Percentiles rank a stretch among this genome's conserved stretches.
These are phyloP conservation scores for Meteorus colon DNA, from an alignment of 2,888 invertebrate species.

Conservation along the genomic window DNA sequence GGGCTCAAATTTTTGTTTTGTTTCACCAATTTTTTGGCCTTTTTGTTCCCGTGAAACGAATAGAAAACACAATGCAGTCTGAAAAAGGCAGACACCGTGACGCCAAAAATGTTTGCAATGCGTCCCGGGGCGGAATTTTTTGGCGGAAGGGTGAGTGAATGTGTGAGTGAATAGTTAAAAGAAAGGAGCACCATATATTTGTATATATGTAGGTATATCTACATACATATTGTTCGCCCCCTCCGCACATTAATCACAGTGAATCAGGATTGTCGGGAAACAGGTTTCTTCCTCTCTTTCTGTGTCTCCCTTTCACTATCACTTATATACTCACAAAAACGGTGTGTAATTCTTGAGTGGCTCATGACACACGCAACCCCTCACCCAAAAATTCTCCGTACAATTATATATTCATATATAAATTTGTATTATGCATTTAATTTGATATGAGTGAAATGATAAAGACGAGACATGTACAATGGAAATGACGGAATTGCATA, in stretches of 20 bases:
- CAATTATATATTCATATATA: neutral
- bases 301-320: neutral
- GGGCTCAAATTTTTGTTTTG: slow-evolving; percentile 3
- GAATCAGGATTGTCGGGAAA: slow-evolving; percentile 42
- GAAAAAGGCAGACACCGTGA: slow-evolving; percentile 58
- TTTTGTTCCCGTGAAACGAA: slow-evolving; percentile 8
- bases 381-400: slow-evolving; percentile 6
- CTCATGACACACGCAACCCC: slow-evolving; percentile 43
- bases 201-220: neutral
- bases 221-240: slow-evolving; percentile 19
- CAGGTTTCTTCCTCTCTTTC: slow-evolving; percentile 41
- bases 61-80: slow-evolving; percentile 57
- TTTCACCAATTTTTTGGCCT: neutral
- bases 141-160: slow-evolving; percentile 1
- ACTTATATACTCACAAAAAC: neutral
- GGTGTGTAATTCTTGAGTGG: slow-evolving; percentile 15
- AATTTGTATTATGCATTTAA: slow-evolving; percentile 6
- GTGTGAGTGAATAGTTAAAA: slow-evolving; percentile 23
- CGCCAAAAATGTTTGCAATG: slow-evolving; percentile 51
- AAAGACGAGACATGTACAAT: neutral
- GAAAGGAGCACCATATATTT: slow-evolving; percentile 4
- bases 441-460: neutral
- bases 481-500: no score
- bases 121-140: slow-evolving; percentile 14
- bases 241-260: slow-evolving; percentile 40